A percentile compares a stretch with the other conserved stretches of the same genome.
Conservation (phyloP, 2,888 invertebrate species). For the Volucella inflata region DNA sequence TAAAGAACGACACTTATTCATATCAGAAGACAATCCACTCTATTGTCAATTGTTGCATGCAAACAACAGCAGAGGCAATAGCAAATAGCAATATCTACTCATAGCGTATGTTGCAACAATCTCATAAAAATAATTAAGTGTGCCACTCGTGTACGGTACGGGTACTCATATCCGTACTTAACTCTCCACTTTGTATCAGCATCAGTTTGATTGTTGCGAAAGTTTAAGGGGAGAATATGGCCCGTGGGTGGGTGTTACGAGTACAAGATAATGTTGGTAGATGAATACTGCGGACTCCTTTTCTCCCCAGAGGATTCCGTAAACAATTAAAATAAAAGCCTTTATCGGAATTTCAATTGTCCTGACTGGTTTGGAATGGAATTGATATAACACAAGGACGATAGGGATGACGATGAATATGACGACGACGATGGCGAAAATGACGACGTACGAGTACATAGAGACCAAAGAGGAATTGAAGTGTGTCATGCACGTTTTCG, state of each 20-base stretch:
- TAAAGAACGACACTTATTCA: conserved; percentile 42
- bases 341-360: conserved; percentile 75
- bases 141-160: conserved; percentile 20
- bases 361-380: conserved; percentile 54
- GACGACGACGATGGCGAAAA: no score
- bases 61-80: conserved; percentile 19
- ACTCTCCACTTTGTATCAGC: conserved; percentile 24
- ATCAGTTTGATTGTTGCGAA: conserved; percentile 27
- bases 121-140: conserved; percentile 73
- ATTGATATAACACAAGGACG: background rate
- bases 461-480: conserved; percentile 60
- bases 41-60: conserved; percentile 75
- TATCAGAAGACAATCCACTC: conserved; percentile 63
- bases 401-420: no score
- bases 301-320: conserved; percentile 53
- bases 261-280: no score
- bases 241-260: background rate
- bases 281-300: conserved; percentile 34
- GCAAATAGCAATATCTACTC: conserved; percentile 18
- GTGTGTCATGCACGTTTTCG: conserved; percentile 75
- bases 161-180: background rate
- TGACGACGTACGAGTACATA: background rate
- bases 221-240: background rate
- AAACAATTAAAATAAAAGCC: conserved; percentile 76
- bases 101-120: conserved; percentile 53